Evolutionary conservation across 2,888 invertebrate species (phyloP), one percentile per base, ranked within the genome.

Genomic region (Heliconius aoede): DNA sequence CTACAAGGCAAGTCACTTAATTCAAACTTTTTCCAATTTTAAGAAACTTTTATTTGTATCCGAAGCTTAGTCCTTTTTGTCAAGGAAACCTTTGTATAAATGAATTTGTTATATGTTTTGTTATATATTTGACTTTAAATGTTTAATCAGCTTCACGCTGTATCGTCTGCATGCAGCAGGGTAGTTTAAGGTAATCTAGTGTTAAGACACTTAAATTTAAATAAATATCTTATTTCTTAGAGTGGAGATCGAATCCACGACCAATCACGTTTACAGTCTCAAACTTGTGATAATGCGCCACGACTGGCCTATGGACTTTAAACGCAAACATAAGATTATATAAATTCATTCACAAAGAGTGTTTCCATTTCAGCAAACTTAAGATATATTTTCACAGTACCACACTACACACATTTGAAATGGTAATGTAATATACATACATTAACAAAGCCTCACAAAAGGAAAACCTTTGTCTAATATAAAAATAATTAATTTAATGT

Each of bases 11-110:
- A 91, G 90, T 92, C 92, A 91, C 91, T 92, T 90, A 88, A 90
- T 91, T 90, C 89, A 88, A 93, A 93, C 91, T 93, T 93, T 91
- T 88, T 88, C 87, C 91, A 91, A 92, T 92, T 91, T 90, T 87
- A 90, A 71, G 85, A 84, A 88, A 89, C 86, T 90, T 89, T 90
- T 90, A 85, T 88, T 89, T 90, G 88, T 89, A 90, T 84, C 88
- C 86, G 86, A 90, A 90, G 88, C 90, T 89, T 62, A 83, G 84
- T 86, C 86, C 87, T 89, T 90, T 90, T 89, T 89, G 86, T 88
- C 88, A 86, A 82, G 81, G 83, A 86, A 86, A 83, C 85, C 85
- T 85, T 83, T 83, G 85, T 88, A 84, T 89, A 87, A 90, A 90
- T 89, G 88, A 83, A 85, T 85, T 82, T 86, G 85, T 87, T 88